A percentile compares a stretch with the other conserved stretches of the same genome.
These are phyloP conservation scores for Drosophila orosa DNA, from an alignment of 1,140 invertebrate species.

Conservation along the genomic window DNA sequence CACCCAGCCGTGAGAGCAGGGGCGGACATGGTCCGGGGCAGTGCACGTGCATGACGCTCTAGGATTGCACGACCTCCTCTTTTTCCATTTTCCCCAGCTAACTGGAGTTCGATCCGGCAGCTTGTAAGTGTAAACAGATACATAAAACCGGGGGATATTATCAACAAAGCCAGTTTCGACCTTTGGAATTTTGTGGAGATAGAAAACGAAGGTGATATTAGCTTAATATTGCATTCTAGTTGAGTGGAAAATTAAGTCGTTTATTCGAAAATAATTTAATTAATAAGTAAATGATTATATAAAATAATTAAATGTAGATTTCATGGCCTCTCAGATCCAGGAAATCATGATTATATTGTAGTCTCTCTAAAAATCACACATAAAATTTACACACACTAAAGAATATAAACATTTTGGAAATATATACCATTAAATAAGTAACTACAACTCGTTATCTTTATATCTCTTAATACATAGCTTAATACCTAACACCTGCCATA, in stretches of 20 bases:
- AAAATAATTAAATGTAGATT: not conserved
- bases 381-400: not conserved
- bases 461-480: not conserved
- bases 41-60: slow-evolving; percentile 42
- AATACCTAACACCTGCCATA: not conserved
- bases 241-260: not conserved
- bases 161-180: not conserved
- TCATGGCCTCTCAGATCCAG: not conserved
- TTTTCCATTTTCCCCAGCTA: slow-evolving; percentile 18
- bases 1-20: slow-evolving; percentile 12
- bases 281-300: not conserved
- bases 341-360: not conserved
- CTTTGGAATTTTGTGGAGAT: not conserved
- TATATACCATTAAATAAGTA: not conserved
- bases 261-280: too few species aligned
- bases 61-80: slow-evolving; percentile 10
- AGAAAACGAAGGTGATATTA: not conserved
- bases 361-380: not conserved
- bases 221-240: not conserved
- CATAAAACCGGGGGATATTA: slow-evolving; percentile 42
- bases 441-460: not conserved
- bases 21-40: slow-evolving; percentile 1
- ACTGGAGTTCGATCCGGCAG: slow-evolving; percentile 47
- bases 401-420: not conserved
- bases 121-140: slow-evolving; percentile 79